Percentiles rank a stretch among this genome's conserved stretches.
Evolutionary conservation across 2,888 invertebrate genomes (phyloP).

Genomic region (Eupithecia subumbrata): DNA sequence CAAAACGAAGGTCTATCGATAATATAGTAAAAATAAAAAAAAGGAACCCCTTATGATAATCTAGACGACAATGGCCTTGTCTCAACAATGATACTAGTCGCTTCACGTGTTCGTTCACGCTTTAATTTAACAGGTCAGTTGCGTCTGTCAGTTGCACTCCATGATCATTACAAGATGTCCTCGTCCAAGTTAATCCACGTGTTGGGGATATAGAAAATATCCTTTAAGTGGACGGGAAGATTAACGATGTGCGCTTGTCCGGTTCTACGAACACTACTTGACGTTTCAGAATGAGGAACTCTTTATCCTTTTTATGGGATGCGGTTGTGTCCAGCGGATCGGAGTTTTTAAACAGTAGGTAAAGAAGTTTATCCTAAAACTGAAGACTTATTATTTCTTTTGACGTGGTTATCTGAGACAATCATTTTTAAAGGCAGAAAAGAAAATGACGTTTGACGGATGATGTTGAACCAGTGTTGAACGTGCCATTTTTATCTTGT

Average conservation of each 20-base stretch:
- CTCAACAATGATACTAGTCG: neutral
- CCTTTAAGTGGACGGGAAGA: slow-evolving; percentile 44
- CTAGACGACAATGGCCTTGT: neutral
- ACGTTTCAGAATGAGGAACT: slow-evolving; percentile 26
- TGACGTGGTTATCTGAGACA: neutral
- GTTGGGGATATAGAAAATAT: slow-evolving; percentile 37
- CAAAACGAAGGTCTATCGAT: no score
- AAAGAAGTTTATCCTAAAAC: neutral
- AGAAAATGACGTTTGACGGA: slow-evolving; percentile 1
- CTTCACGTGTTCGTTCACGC: neutral
- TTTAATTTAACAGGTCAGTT: slow-evolving; percentile 16
- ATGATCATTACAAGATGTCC: slow-evolving; percentile 27
- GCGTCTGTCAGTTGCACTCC: slow-evolving; percentile 11
- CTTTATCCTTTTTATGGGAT: slow-evolving; percentile 24
- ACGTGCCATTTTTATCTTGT: slow-evolving; percentile 1
- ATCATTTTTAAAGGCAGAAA: neutral
- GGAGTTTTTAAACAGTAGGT: neutral
- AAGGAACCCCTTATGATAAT: neutral
- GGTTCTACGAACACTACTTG: slow-evolving; percentile 25
- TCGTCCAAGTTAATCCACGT: slow-evolving; percentile 18
- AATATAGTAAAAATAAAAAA: no score
- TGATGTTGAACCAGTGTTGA: neutral
- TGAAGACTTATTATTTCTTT: neutral
- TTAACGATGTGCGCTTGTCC: slow-evolving; percentile 44
- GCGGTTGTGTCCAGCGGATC: neutral